Evolutionary conservation across 1,140 invertebrate species (phyloP).

Genomic region (Vollenhovia emeryi): DNA sequence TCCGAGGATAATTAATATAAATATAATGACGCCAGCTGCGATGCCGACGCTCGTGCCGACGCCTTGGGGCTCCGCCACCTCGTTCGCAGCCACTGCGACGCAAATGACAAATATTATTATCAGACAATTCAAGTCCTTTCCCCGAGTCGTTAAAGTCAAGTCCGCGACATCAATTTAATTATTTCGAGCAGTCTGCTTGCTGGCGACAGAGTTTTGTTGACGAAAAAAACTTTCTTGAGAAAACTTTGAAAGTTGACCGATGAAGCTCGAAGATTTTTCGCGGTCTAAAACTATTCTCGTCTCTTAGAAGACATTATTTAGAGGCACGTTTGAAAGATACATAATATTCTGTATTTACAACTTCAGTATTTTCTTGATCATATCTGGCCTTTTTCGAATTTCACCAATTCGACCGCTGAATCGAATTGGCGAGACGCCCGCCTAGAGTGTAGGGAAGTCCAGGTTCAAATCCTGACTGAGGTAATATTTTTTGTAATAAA

Average conservation of each 20-base stretch:
- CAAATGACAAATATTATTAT: background rate
- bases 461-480: too few relatives aligned
- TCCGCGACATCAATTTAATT: background rate
- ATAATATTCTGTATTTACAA: slow-evolving; percentile 80
- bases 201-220: slow-evolving; percentile 13
- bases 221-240: too few relatives aligned
- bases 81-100: slow-evolving; percentile 85
- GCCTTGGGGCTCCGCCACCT: slow-evolving; percentile 87
- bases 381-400: too few relatives aligned
- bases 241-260: background rate
- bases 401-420: too few relatives aligned
- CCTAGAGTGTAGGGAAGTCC: too few relatives aligned
- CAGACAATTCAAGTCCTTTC: background rate
- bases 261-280: background rate
- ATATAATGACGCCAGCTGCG: slow-evolving; percentile 91
- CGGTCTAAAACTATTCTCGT: background rate
- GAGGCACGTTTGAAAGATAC: background rate
- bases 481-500: too few relatives aligned
- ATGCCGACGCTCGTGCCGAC: slow-evolving; percentile 92
- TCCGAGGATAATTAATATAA: slow-evolving; percentile 90
- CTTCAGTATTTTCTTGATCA: too few relatives aligned
- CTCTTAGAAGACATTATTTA: background rate
- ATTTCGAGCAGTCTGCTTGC: too few relatives aligned
- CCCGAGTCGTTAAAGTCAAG: background rate
- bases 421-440: too few relatives aligned